phyloP scores from a whole-genome alignment of 2,888 invertebrate genomes.

The Pristionchus fissidentatus region DNA sequence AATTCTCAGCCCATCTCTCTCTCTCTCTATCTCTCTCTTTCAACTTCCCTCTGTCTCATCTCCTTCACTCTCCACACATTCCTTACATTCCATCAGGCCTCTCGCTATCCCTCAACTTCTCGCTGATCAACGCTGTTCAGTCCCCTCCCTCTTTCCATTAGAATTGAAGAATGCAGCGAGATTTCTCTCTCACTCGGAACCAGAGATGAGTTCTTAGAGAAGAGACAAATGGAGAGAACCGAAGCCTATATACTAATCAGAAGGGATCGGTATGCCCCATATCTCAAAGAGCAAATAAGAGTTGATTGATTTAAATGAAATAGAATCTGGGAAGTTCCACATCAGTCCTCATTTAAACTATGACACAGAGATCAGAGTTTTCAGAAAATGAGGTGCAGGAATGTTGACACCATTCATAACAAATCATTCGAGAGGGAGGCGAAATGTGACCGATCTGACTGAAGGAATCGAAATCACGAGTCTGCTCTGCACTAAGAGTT shows the following conservation, averaged over 20 bases:
- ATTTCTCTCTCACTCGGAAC: not conserved
- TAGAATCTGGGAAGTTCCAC: no score
- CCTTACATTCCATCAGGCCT: constrained; percentile 54
- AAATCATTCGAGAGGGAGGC: no score
- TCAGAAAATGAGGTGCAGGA: no score
- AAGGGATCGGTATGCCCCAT: no score
- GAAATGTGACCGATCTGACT: no score
- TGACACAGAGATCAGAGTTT: no score
- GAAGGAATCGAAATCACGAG: no score
- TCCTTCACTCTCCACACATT: constrained; percentile 43
- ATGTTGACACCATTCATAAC: no score
- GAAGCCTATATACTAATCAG: not conserved
- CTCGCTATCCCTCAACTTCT: constrained; percentile 47
- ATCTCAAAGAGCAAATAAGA: no score
- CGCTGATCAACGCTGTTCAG: constrained; percentile 50
- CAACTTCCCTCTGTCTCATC: not conserved
- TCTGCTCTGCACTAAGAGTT: no score
- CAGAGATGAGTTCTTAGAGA: not conserved
- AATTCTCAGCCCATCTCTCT: constrained; percentile 37
- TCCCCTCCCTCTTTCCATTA: constrained; percentile 2
- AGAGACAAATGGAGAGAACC: not conserved
- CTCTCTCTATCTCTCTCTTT: not conserved
- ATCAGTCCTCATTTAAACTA: no score
- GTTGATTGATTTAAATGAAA: no score
- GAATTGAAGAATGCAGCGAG: not conserved